Evolutionary conservation across 2,113 vertebrate species (phyloP).

Genomic region (Enhydra lutris): DNA sequence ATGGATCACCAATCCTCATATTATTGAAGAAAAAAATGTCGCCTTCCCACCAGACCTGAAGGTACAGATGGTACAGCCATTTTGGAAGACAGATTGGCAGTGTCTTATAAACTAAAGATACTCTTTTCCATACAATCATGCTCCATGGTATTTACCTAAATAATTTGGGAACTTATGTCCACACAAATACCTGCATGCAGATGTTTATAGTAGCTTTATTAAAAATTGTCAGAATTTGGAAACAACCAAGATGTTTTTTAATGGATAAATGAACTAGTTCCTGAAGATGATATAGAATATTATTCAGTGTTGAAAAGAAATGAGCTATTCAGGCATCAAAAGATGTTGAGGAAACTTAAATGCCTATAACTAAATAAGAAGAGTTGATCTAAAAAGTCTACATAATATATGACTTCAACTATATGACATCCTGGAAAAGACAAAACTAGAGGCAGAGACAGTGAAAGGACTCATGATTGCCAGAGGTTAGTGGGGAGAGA

Average conservation of each 20-base stretch:
- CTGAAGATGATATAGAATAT: neutral
- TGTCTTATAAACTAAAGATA: neutral
- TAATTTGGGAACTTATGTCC: neutral
- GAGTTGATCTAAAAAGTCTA: neutral
- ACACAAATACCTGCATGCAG: neutral
- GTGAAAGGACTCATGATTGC: neutral
- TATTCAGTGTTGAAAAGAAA: neutral
- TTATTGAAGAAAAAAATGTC: neutral
- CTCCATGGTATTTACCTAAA: neutral
- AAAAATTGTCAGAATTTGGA: neutral
- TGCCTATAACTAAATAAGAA: neutral
- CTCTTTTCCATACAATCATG: neutral
- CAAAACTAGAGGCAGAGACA: neutral
- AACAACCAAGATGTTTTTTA: neutral
- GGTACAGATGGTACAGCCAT: neutral
- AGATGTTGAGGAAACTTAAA: neutral
- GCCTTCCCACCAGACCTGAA: neutral
- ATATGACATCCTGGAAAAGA: neutral
- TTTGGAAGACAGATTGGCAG: neutral
- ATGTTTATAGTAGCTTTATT: neutral
- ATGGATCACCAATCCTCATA: neutral
- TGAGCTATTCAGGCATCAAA: neutral
- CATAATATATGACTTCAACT: neutral
- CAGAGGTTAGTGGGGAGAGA: neutral
- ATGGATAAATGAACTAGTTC: neutral